These are phyloP conservation scores for Caretta caretta DNA, from an alignment of 2,113 vertebrate species.

Conservation along the genomic window DNA sequence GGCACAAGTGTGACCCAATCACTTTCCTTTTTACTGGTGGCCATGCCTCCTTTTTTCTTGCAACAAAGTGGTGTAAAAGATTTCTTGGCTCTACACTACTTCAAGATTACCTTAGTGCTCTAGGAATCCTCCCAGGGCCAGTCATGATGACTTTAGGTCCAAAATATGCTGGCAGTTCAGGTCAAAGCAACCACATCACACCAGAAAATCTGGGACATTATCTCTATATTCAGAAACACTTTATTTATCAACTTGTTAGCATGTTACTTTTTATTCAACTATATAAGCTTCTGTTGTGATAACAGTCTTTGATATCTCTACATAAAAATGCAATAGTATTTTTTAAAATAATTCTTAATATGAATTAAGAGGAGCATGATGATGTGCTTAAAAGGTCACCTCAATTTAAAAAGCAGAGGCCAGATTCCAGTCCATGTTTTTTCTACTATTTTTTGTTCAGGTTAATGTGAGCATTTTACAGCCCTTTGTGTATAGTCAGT, in stretches of 20 bases:
- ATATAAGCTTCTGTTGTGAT: neutral
- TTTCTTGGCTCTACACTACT: neutral
- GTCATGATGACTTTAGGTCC: neutral
- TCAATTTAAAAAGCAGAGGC: neutral
- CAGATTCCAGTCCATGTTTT: neutral
- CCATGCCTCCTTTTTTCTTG: neutral
- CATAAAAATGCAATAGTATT: neutral
- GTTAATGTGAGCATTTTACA: neutral
- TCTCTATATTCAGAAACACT: neutral
- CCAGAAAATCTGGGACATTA: neutral
- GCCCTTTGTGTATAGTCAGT: neutral
- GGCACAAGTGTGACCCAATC: neutral
- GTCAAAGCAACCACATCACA: neutral
- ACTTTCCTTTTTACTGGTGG: neutral
- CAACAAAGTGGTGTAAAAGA: neutral
- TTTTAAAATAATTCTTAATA: neutral
- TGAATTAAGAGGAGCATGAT: neutral
- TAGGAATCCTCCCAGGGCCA: neutral
- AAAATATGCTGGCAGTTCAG: neutral
- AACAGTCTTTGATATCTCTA: neutral
- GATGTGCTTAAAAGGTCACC: neutral
- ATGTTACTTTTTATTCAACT: neutral
- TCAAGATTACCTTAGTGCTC: neutral
- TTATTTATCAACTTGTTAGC: neutral
- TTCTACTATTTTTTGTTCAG: neutral